These are phyloP conservation scores for Gryllus longicercus DNA, from an alignment of 2,888 invertebrate species.

Conservation along the genomic window DNA sequence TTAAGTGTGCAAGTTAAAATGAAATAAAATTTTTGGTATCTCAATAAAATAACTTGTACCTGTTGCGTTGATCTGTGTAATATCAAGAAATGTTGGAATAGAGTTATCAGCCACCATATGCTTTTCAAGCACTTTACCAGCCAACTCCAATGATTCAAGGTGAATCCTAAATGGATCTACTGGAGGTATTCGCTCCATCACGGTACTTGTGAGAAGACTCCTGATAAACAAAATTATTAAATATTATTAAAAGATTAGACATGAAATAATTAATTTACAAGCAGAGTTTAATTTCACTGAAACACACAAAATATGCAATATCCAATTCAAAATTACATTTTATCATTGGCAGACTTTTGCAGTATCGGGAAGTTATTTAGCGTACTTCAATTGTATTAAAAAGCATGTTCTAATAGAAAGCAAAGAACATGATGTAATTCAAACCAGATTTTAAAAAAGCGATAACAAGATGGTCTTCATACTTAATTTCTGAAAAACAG, in stretches of 20 bases:
- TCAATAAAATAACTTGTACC: not conserved
- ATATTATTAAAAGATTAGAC: not conserved
- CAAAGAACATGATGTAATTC: too few species aligned
- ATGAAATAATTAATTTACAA: not conserved
- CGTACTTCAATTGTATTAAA: too few species aligned
- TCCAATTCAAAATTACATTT: too few species aligned
- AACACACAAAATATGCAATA: too few species aligned
- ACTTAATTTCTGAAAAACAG: too few species aligned
- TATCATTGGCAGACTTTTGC: too few species aligned
- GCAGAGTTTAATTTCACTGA: too few species aligned
- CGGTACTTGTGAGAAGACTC: slow-evolving; percentile 22
- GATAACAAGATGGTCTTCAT: too few species aligned
- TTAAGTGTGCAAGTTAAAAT: not conserved
- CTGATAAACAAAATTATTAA: not conserved
- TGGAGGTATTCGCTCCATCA: slow-evolving; percentile 27
- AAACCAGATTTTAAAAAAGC: too few species aligned
- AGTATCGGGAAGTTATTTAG: too few species aligned
- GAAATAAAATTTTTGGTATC: too few species aligned
- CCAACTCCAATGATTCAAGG: slow-evolving; percentile 67
- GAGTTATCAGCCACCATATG: slow-evolving; percentile 65
- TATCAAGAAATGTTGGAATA: slow-evolving; percentile 67
- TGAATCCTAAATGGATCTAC: slow-evolving; percentile 43
- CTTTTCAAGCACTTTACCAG: slow-evolving; percentile 76
- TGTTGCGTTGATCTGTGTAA: slow-evolving; percentile 45
- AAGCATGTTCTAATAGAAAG: too few species aligned